phyloP scores from a whole-genome alignment of 2,888 invertebrate genomes.

The Rhabditoides inermis region DNA sequence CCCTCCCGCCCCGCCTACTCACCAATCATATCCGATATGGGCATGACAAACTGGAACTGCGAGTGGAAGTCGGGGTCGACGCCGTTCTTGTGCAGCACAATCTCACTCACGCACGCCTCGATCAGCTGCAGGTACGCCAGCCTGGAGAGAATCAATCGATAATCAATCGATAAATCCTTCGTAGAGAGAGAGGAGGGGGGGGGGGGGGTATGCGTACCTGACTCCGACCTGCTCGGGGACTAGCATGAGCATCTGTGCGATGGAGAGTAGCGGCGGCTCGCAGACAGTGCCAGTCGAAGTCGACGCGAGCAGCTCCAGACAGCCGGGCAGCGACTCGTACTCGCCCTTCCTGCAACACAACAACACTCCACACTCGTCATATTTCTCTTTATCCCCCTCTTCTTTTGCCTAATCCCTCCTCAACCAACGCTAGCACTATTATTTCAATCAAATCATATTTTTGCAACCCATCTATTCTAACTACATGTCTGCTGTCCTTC shows the following conservation, averaged over 20 bases:
- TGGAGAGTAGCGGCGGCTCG: conserved; percentile 19
- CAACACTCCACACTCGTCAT: not conserved
- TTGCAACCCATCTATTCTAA: not conserved
- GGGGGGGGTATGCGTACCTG: conserved; percentile 10
- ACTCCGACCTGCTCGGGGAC: conserved; percentile 22
- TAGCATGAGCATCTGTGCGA: conserved; percentile 27
- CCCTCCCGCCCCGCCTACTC: no score
- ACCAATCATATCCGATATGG: conserved; percentile 30
- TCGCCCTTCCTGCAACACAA: conserved; percentile 22
- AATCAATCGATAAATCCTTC: not conserved
- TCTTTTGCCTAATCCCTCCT: no score
- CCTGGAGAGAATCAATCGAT: conserved; percentile 6
- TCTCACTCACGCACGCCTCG: conserved; percentile 29
- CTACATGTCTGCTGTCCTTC: no score
- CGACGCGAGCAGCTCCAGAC: conserved; percentile 24
- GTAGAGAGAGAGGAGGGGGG: not conserved
- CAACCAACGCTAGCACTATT: not conserved
- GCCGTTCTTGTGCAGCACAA: conserved; percentile 29
- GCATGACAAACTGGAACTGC: conserved; percentile 26
- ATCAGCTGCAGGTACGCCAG: conserved; percentile 33
- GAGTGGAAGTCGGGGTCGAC: conserved; percentile 25
- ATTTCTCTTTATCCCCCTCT: not conserved
- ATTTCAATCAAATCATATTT: not conserved
- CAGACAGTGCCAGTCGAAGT: conserved; percentile 16
- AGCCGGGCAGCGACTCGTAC: conserved; percentile 31